Base-by-base conservation (phyloP, 2,888 invertebrate genomes). In the Mesoligia furuncula region DNA sequence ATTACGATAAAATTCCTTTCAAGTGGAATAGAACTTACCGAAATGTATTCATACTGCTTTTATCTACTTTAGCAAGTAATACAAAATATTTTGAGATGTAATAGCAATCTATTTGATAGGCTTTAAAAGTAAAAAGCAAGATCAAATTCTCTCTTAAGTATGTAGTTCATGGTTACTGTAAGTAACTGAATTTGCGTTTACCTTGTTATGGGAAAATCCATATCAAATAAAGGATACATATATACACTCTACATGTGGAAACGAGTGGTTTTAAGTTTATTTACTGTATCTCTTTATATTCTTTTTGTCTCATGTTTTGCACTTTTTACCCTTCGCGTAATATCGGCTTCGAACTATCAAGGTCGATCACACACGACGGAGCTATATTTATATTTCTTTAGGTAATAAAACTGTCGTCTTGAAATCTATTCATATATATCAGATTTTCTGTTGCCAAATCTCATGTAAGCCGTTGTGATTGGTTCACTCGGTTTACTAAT, bases 311-410 rank as follows among this genome's bases (percentile, higher is more conserved):
- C 27, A 13, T 51, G 51, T 73, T 42, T 39, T 48, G 31, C 45
- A 48, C 9, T 75, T 27, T 45, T 42, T 17, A 68, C 67, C 54
- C 13, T 75, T 81, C 27, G 24, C 39, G 27, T 48, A 64, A 51
- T 65, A 65, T 48, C 3, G 36, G 64, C 51, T 82, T 76, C 57
- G 83, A 69, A 45, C 15, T 20, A 64, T 81, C 67, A 57, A 75
- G 57, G 39, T 64, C 62, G 62, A 42, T 48, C 57, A 8, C 45
- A n/a, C 31, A 42, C 36, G 54, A 48, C 27, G 27, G 9, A 24
- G 54, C 15, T 39, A 20, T 65, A 73, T n/a, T n/a, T 20, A 31
- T 39, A n/a, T 73, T 69, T 51, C 13, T 61, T 31, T 42, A 20
- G 3, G 24, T 17, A 73, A 13, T 73, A 73, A 73, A 62, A 75